Evolutionary conservation across 2,888 invertebrate genomes (phyloP).

Genomic region (Cabera pusaria): DNA sequence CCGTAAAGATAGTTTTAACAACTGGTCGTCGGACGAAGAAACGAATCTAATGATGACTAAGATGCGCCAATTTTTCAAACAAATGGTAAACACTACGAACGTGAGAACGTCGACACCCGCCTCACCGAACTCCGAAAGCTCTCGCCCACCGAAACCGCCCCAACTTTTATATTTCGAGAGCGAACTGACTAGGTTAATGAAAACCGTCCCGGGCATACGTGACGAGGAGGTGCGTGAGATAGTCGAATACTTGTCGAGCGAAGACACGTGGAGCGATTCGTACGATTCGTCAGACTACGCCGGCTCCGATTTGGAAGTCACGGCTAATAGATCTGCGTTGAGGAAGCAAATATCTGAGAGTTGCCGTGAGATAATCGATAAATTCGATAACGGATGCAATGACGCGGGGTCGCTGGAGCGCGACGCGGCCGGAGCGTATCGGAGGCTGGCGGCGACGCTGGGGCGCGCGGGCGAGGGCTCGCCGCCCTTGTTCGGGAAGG

Average conservation of each 20-base stretch:
- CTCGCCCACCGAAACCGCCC: conserved; percentile 89
- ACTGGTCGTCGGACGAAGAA: conserved; percentile 97
- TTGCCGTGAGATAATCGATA: conserved; percentile 93
- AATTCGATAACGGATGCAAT: conserved; percentile 90
- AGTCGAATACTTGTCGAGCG: conserved; percentile 95
- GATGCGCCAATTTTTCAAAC: conserved; percentile 96
- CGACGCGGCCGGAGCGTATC: conserved; percentile 94
- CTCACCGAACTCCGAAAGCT: conserved; percentile 82
- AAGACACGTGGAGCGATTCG: conserved; percentile 97
- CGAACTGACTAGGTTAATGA: conserved; percentile 94
- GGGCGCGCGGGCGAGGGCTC: conserved; percentile 89
- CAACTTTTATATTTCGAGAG: conserved; percentile 95
- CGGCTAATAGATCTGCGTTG: conserved; percentile 86
- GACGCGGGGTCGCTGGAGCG: conserved; percentile 84
- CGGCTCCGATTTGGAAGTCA: conserved; percentile 92
- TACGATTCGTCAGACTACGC: conserved; percentile 97
- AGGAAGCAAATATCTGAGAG: conserved; percentile 94
- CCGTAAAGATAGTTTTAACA: conserved; percentile 95
- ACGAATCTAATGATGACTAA: conserved; percentile 97
- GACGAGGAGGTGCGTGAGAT: conserved; percentile 96
- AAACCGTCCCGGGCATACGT: conserved; percentile 95
- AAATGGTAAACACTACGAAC: conserved; percentile 89
- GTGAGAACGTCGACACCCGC: conserved; percentile 81
- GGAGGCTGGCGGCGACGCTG: conserved; percentile 92
- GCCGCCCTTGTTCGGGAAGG: conserved; percentile 93